Conservation (phyloP, 1,140 invertebrate genomes). For the Pseudomyrmex pallidus region DNA sequence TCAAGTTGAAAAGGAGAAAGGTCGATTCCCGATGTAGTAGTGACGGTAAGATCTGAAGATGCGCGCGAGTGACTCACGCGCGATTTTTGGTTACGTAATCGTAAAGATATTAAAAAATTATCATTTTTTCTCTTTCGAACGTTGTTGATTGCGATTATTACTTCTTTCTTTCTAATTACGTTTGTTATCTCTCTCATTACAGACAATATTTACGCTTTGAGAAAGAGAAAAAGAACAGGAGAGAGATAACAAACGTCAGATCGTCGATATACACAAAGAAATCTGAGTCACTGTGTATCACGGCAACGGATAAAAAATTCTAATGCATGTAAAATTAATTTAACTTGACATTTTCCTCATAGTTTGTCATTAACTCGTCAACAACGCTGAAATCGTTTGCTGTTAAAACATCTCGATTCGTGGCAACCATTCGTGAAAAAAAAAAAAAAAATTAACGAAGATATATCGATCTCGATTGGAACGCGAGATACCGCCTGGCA, state of each 20-base stretch:
- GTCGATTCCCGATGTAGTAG: conserved; percentile 98
- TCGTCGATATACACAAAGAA: background rate
- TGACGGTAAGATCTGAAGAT: conserved; percentile 89
- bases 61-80: background rate
- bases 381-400: background rate
- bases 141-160: no score
- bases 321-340: no score
- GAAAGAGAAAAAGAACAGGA: no score
- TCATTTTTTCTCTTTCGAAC: no score
- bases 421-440: background rate
- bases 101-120: no score
- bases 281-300: background rate
- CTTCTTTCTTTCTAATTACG: no score
- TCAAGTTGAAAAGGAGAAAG: conserved; percentile 98
- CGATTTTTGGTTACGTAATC: no score
- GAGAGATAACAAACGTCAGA: no score
- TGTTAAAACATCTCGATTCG: conserved; percentile 10
- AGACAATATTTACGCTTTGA: no score
- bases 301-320: no score
- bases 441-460: background rate
- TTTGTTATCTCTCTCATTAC: no score
- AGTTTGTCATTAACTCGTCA: background rate
- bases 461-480: background rate
- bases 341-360: no score
- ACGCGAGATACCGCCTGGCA: background rate